These are phyloP conservation scores for Noctilio leporinus DNA, from an alignment of 2,113 vertebrate species.

Conservation along the genomic window DNA sequence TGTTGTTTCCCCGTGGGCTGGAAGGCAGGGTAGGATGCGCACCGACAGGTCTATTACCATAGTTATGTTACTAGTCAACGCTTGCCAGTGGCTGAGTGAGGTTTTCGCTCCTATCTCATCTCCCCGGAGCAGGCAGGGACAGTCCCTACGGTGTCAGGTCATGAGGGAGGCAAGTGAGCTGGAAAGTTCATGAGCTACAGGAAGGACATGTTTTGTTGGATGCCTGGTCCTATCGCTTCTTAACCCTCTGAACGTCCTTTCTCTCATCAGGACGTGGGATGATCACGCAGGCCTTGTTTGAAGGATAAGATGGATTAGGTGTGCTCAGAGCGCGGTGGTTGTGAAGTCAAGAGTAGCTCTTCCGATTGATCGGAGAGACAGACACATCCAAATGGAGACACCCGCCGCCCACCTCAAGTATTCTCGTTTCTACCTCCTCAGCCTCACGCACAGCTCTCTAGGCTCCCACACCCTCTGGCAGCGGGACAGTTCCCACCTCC, in stretches of 20 bases:
- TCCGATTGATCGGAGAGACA: not conserved
- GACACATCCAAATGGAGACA: not conserved
- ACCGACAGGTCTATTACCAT: not conserved
- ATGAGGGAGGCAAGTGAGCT: not conserved
- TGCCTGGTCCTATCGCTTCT: not conserved
- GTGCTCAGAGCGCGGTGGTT: not conserved
- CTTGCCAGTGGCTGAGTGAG: not conserved
- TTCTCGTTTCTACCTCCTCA: not conserved
- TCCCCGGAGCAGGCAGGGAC: not conserved
- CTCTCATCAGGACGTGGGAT: not conserved
- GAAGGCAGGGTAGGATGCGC: not conserved
- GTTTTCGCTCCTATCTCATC: not conserved
- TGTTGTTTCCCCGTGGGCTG: not conserved
- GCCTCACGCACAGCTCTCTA: not conserved
- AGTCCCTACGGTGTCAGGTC: not conserved
- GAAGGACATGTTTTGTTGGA: not conserved
- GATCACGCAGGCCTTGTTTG: not conserved
- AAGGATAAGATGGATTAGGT: not conserved
- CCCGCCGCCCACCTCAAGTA: not conserved
- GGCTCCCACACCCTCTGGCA: constrained; percentile 8
- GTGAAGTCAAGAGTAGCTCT: not conserved
- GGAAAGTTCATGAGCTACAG: not conserved
- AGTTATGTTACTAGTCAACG: not conserved
- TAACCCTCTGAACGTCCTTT: not conserved
- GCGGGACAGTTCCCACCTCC: not conserved